phyloP scores from a whole-genome alignment of 2,888 invertebrate genomes.

The Drosophila pseudotalamancana region DNA sequence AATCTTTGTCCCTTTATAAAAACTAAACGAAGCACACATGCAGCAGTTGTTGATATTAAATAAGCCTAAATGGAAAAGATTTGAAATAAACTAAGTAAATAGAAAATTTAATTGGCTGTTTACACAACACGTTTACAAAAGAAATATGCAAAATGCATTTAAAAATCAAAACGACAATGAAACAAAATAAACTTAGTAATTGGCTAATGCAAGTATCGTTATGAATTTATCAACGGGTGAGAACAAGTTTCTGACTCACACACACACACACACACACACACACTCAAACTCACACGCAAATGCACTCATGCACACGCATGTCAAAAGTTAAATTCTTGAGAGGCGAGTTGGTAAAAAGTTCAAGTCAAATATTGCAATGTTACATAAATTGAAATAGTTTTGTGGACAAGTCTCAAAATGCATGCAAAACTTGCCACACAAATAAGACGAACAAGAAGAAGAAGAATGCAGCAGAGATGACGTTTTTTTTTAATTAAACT shows the following conservation, averaged over 20 bases:
- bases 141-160: background rate
- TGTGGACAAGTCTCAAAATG: constrained; percentile 56
- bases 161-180: background rate
- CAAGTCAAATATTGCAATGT: constrained; percentile 48
- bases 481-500: constrained; percentile 70
- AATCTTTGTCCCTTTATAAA: no score
- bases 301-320: background rate
- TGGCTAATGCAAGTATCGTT: constrained; percentile 24
- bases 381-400: constrained; percentile 75
- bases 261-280: background rate
- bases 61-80: background rate
- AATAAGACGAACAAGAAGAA: background rate
- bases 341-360: constrained; percentile 23
- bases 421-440: constrained; percentile 54
- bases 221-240: constrained; percentile 16
- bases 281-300: constrained; percentile 1
- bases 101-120: background rate
- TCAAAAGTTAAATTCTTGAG: constrained; percentile 12
- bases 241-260: background rate
- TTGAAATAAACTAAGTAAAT: background rate
- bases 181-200: constrained; percentile 45
- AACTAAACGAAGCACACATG: no score
- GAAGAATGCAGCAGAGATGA: constrained; percentile 20
- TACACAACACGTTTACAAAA: background rate
- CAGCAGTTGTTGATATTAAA: background rate